Base-by-base conservation (phyloP, 2,888 invertebrate genomes). In the Drosophila borborema region DNA sequence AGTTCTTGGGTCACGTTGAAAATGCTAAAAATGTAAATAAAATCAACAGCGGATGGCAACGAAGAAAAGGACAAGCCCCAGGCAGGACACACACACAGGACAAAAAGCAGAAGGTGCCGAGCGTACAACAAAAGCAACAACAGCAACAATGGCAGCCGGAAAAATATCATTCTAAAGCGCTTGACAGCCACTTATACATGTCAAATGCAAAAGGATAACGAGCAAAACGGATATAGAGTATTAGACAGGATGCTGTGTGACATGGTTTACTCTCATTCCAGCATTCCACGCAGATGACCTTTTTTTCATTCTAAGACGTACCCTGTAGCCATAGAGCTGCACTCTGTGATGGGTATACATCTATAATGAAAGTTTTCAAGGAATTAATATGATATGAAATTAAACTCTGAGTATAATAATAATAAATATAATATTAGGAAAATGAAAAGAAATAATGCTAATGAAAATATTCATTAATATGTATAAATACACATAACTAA, bases 101-200 rank as follows among this genome's bases (percentile, higher is more conserved):
- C 40, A 54, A 58, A 66, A 70, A 72, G 59, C 80, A 84, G 80
- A 82, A 82, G 85, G 82, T 80, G 74, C 79, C 72, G 60, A 60
- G 55, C 67, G 34, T 36, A 28, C 58, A 45, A 67, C 62, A 48
- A 40, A 16, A 49, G 31, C 58, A 55, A 67, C 62, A 48, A 34
- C 16, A 58, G 40, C 60, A 51, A 60, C 64, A 53, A 56, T 34
- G 54, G 46, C 56, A 71, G 54, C 82, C 77, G 82, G 79, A 79
- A 89, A 84, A 86, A 86, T 86, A 86, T 89, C 89, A 82, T 86
- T 89, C 84, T 82, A 80, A 87, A 82, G 72, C 80, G 87, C 86
- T 78, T 87, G 87, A 87, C 87, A 89, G 87, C 82, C 87, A 87
- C 87, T 87, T 87, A 89, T 89, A 87, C 83, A 87, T 89, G 87